Evolutionary conservation across 2,113 vertebrate genomes (phyloP), one percentile per base, ranked within the genome.

Genomic region (Gobio gobio): DNA sequence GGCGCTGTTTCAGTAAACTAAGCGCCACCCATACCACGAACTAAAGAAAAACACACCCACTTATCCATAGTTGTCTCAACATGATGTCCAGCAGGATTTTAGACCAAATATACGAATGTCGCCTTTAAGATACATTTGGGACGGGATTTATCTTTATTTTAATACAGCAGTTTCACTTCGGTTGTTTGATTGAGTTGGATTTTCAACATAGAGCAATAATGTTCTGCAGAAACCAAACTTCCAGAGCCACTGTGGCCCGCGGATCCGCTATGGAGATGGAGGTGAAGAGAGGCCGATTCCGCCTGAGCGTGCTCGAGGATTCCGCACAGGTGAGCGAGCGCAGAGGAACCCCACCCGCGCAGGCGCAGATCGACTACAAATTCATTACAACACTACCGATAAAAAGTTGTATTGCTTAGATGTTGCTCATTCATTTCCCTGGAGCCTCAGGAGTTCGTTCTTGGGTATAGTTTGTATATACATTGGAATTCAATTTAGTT

Each of bases 181-280:
- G 29, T 45, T 59, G 36, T 6, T 18, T 36, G 12, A 7, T 47
- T 80, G 0, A 51, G 59, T 24, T 33, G 61, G 43, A 51, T n/a
- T 20, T 81, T 81, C 16, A 64, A 18, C 70, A 18, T 5, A n/a
- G 29, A 56, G 47, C 18, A 36, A 2, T 51, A 10, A 84, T 84
- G 83, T 78, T 84, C 47, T 78, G 61, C 61, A 68, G 83, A 45
- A 84, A 84, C 61, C 74, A 84, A 24, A 78, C 26, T 14, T 84
- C 74, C 74, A 78, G 83, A 54, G 83, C 61, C 20, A 84, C 83
- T 10, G 83, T 84, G 33, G 76, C 76, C 43, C 84, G 76, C 10
- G 84, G 63, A 56, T 85, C 84, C n/a, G 84, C 84, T 24, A 43
- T 85, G 84, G 76, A 85, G 81, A 87, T 78, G 73, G 81, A 77